These are phyloP conservation scores for Pseudorectes ferrugineus DNA, from an alignment of 2,113 vertebrate species.

Conservation along the genomic window DNA sequence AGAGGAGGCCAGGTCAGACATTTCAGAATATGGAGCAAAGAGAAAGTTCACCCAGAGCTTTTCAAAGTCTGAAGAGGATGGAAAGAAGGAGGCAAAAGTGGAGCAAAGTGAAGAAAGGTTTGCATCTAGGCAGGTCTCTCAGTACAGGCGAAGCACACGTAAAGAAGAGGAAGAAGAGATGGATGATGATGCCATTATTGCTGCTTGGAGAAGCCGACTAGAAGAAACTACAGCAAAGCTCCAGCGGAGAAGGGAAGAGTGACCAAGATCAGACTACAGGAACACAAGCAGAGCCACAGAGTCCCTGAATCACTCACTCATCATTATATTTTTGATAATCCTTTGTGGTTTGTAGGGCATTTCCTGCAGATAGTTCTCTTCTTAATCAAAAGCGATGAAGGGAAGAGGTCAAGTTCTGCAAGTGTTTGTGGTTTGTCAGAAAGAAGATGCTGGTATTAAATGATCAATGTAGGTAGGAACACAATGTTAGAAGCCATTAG, in stretches of 20 bases:
- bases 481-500: conserved; percentile 46
- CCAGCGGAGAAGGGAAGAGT: conserved; percentile 66
- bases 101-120: conserved; percentile 70
- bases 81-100: conserved; percentile 63
- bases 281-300: not conserved
- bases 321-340: conserved; percentile 59
- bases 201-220: conserved; percentile 85
- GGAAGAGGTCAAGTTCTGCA: conserved; percentile 59
- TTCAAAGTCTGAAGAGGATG: conserved; percentile 69
- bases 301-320: conserved; percentile 37
- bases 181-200: conserved; percentile 85
- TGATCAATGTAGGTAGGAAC: conserved; percentile 47
- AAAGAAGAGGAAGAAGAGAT: conserved; percentile 72
- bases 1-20: conserved; percentile 66
- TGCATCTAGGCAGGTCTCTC: conserved; percentile 57
- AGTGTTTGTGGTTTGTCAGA: conserved; percentile 59
- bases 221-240: conserved; percentile 79
- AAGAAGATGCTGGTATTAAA: conserved; percentile 53
- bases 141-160: conserved; percentile 49
- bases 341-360: conserved; percentile 55
- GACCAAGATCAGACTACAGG: not conserved
- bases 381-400: conserved; percentile 55
- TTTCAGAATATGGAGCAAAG: conserved; percentile 71
- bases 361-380: conserved; percentile 49
- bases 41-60: conserved; percentile 78